Base-by-base conservation (phyloP, 2,888 invertebrate species). In the Polydrusus cervinus region DNA sequence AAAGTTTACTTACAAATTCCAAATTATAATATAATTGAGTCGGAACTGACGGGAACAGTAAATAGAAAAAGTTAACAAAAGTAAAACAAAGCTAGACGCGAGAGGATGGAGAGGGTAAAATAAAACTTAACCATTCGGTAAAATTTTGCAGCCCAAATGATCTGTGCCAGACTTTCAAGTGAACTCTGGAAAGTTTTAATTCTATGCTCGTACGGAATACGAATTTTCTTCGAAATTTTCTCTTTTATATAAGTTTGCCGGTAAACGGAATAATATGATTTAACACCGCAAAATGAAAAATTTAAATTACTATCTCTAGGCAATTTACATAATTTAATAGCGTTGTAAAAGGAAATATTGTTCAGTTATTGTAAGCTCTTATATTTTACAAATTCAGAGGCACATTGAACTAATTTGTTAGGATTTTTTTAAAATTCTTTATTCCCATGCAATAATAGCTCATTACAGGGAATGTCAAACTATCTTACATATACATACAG, bases 41-140 rank as follows among this genome's bases (percentile, higher is more conserved):
- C 38, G 10, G 57, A 38, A 60, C 16, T 16, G 14, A 16, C 3
- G 8, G 38, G 14, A 38, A 60, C 38, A 60, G 38, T 60, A 60
- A 60, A 60, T 60, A 60, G 57, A 60, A 60, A 55, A 57, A 57
- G 14, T 34, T 60, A 60, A 60, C 38, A 60, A 60, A 60, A 60
- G 16, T 60, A 38, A 38, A 60, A 38, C 57, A 60, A 60, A 60
- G 38, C n/a, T 16, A 13, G 34, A 57, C 3, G 14, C 16, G 38
- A 57, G n/a, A 38, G 3, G 38, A 16, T 5, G 38, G 16, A 16
- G 38, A 16, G 55, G 34, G 18, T 38, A 40, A 18, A 60, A 18
- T 18, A 11, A 11, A 60, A 38, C 38, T 60, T 18, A 60, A 40
- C 16, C 30, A 60, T 60, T 60, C 38, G 57, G 38, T 60, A 60